These are phyloP conservation scores for Liparis tanakae DNA, from an alignment of 2,797 vertebrate species.

Conservation along the genomic window DNA sequence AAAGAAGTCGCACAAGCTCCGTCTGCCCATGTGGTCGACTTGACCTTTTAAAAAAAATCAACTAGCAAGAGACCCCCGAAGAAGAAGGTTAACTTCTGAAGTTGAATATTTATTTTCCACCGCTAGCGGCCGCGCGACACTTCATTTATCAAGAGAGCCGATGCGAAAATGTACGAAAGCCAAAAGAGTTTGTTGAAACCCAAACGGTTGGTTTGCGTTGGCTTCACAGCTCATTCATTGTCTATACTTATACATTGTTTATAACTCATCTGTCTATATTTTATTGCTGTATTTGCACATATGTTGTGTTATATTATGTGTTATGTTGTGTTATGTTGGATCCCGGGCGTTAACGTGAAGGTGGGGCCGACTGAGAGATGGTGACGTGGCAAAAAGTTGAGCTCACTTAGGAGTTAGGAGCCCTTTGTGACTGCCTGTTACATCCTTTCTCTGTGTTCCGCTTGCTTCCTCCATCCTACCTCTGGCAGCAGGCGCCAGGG, in stretches of 20 bases:
- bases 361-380: conserved; percentile 41
- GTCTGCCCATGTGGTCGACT: background rate
- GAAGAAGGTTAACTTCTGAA: conserved; percentile 48
- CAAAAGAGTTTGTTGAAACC: conserved; percentile 60
- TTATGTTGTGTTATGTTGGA: too few relatives aligned
- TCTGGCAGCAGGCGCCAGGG: conserved; percentile 55
- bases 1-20: background rate
- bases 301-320: too few relatives aligned
- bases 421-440: conserved; percentile 41
- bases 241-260: too few relatives aligned
- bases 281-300: too few relatives aligned
- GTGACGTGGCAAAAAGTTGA: conserved; percentile 57
- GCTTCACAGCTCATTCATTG: conserved; percentile 58
- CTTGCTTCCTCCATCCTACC: conserved; percentile 16
- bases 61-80: background rate
- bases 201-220: conserved; percentile 43
- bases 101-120: conserved; percentile 51
- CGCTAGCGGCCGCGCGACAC: conserved; percentile 46
- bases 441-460: conserved; percentile 22
- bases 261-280: too few relatives aligned
- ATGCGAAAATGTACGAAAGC: conserved; percentile 53
- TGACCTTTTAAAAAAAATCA: conserved; percentile 62
- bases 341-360: conserved; percentile 44
- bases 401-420: conserved; percentile 47
- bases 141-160: conserved; percentile 67